Evolutionary conservation across 2,113 vertebrate genomes (phyloP).

Genomic region (Trichechus manatus): DNA sequence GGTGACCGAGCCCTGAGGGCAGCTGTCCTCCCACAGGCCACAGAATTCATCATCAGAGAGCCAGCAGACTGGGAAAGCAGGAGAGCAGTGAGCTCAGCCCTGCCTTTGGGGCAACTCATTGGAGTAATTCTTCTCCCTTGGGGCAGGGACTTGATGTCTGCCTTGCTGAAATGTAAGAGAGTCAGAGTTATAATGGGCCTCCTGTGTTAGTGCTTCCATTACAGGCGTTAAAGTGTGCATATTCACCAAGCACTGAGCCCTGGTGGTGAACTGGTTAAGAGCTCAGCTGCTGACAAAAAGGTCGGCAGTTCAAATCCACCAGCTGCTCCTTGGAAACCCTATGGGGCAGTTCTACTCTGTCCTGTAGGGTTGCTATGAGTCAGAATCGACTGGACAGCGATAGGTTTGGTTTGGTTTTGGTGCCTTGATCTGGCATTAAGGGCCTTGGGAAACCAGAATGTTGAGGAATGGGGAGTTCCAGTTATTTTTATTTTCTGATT

Average conservation of each 20-base stretch:
- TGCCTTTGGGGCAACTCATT: not conserved
- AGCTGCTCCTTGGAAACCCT: too few relatives aligned
- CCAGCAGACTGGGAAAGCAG: not conserved
- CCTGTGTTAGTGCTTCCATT: fast-evolving
- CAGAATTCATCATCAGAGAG: not conserved
- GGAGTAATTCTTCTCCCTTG: not conserved
- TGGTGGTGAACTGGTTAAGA: too few relatives aligned
- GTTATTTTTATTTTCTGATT: not conserved
- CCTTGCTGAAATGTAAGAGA: not conserved
- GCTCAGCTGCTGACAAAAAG: too few relatives aligned
- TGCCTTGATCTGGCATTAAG: not conserved
- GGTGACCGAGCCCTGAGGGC: not conserved
- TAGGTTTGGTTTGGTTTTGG: too few relatives aligned
- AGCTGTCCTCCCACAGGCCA: not conserved
- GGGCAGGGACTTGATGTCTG: not conserved
- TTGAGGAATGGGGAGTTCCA: not conserved
- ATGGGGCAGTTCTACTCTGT: too few relatives aligned
- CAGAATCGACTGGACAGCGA: too few relatives aligned
- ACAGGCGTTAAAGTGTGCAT: too few relatives aligned
- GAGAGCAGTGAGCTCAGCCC: not conserved
- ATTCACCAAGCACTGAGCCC: not conserved
- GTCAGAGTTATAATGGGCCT: not conserved
- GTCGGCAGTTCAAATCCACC: too few relatives aligned
- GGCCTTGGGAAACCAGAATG: not conserved
- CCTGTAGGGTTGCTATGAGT: too few relatives aligned